These are phyloP conservation scores for Agrochola litura DNA, from an alignment of 2,888 invertebrate genomes.

Conservation along the genomic window DNA sequence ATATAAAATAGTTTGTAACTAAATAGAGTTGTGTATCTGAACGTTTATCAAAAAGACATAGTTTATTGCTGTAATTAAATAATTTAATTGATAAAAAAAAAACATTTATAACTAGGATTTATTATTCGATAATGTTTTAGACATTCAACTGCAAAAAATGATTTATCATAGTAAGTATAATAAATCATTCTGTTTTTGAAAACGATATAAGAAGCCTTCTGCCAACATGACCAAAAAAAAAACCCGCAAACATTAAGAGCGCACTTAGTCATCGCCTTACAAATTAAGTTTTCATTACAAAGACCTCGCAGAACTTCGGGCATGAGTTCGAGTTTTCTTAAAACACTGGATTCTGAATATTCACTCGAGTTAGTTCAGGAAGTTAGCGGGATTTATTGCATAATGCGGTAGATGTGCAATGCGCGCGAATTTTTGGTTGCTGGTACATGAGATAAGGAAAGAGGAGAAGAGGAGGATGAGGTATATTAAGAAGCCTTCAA, in stretches of 20 bases:
- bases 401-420: constrained; percentile 63
- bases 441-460: constrained; percentile 12
- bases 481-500: too few species aligned
- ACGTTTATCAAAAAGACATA: too few species aligned
- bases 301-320: constrained; percentile 43
- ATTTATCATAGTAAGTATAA: background rate
- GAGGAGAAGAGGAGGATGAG: too few species aligned
- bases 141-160: background rate
- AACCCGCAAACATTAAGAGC: constrained; percentile 32
- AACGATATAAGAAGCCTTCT: background rate
- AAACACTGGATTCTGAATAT: constrained; percentile 61
- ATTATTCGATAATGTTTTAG: background rate
- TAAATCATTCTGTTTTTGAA: too few species aligned
- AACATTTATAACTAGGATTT: too few species aligned
- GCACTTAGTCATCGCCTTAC: constrained; percentile 46
- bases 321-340: constrained; percentile 57
- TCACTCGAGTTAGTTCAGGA: constrained; percentile 64
- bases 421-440: constrained; percentile 30
- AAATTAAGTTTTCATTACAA: constrained; percentile 68
- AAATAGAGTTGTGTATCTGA: background rate
- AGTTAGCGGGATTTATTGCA: constrained; percentile 70
- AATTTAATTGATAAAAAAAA: too few species aligned
- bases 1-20: background rate
- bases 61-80: background rate
- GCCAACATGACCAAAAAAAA: background rate